These are phyloP conservation scores for Periplaneta americana DNA, from an alignment of 1,140 invertebrate species.

Conservation along the genomic window DNA sequence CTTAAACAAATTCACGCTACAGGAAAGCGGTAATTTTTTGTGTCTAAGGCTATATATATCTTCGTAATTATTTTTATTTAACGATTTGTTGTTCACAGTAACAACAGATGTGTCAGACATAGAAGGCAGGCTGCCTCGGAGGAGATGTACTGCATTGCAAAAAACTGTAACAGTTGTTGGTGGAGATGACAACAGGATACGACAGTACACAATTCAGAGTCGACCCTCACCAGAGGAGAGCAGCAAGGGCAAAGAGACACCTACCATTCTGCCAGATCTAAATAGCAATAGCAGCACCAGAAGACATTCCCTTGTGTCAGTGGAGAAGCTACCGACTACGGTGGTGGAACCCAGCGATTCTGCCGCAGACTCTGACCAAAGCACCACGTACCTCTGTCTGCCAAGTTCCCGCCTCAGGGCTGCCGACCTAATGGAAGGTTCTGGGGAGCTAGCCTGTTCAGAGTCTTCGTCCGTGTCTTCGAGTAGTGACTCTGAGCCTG, in stretches of 20 bases:
- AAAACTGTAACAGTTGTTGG: conserved; percentile 12
- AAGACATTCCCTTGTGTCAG: not conserved
- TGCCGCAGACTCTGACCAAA: not conserved
- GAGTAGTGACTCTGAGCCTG: not conserved
- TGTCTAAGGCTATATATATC: too few species aligned
- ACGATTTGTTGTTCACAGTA: not conserved
- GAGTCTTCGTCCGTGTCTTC: not conserved
- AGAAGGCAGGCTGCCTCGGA: not conserved
- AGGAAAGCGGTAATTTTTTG: too few species aligned
- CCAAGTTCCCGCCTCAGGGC: not conserved
- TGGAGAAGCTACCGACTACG: not conserved
- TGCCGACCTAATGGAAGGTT: not conserved
- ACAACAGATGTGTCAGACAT: not conserved
- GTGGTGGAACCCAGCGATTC: not conserved
- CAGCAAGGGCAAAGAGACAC: not conserved
- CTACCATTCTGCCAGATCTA: not conserved
- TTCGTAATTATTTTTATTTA: too few species aligned
- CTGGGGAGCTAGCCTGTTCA: conserved; percentile 4
- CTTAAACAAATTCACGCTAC: too few species aligned
- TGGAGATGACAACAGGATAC: conserved; percentile 19
- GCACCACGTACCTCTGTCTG: not conserved
- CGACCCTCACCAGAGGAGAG: not conserved
- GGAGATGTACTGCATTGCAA: not conserved
- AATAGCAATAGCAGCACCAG: not conserved
- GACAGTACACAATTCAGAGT: conserved; percentile 24